Conservation (phyloP, 2,888 invertebrate species). For the Gastrophysa polygoni region DNA sequence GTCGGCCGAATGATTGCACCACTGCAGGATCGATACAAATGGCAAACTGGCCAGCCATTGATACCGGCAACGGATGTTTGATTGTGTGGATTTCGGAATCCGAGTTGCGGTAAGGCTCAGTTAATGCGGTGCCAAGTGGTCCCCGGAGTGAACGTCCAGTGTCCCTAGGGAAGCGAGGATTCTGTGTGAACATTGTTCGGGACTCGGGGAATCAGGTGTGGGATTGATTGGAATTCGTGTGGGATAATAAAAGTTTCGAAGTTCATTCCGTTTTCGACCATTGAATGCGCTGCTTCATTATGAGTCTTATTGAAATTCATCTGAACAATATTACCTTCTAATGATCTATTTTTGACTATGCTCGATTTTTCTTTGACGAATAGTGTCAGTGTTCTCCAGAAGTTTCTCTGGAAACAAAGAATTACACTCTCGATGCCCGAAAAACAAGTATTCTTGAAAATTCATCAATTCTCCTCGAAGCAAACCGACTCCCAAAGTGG, state of each 20-base stretch:
- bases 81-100: slow-evolving; percentile 47
- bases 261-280: too few relatives aligned
- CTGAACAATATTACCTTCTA: too few relatives aligned
- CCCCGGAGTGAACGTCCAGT: slow-evolving; percentile 50
- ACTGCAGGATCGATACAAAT: slow-evolving; percentile 34
- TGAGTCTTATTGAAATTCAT: too few relatives aligned
- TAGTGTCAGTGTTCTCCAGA: too few relatives aligned
- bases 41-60: background rate
- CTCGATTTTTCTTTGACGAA: too few relatives aligned
- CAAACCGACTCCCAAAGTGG: slow-evolving; percentile 29
- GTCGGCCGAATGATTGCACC: too few relatives aligned
- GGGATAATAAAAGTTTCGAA: too few relatives aligned
- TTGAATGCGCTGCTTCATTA: too few relatives aligned
- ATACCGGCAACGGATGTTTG: slow-evolving; percentile 37
- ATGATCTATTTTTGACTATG: too few relatives aligned
- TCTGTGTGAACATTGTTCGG: slow-evolving; percentile 17
- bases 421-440: background rate
- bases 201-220: slow-evolving; percentile 13
- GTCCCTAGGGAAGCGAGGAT: slow-evolving; percentile 45
- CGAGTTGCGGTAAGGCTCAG: slow-evolving; percentile 39
- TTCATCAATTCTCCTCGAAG: slow-evolving; percentile 23
- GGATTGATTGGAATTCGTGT: background rate
- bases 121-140: slow-evolving; percentile 54
- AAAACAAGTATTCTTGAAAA: background rate
- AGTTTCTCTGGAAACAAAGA: too few relatives aligned